Base-by-base conservation (phyloP, 2,888 invertebrate species). In the Andricus quercusramuli region DNA sequence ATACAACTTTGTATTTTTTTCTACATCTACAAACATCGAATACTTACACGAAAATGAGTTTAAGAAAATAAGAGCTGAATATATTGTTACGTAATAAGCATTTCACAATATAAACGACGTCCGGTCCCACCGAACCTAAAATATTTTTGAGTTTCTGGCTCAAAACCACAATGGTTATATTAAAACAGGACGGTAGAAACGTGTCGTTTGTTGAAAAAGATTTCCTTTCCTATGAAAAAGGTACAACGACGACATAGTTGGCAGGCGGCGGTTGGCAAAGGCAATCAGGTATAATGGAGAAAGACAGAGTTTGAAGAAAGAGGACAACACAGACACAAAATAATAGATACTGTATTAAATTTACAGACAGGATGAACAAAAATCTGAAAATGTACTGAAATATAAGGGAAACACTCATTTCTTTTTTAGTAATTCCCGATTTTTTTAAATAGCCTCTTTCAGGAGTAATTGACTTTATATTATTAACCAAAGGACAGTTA, bases 181-280 rank as follows among this genome's bases (percentile, higher is more conserved):
- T 32, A 32, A 37, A 74, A 56, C n/a, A 74, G 56, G 32, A 29
- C 29, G 51, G 47, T 51, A 37, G 56, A 59, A 15, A 59, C n/a
- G 13, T 56, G 74, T 74, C 74, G 37, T 32, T 74, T 74, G 37
- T 74, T 51, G 32, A 74, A 74, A 74, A 74, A 56, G 13, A n/a
- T 32, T 74, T 74, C 32, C 29, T n/a, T n/a, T 77, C 67, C 76
- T 64, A 65, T 59, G 82, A 83, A 84, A 83, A 81, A 85, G 83
- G 82, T 84, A 83, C 80, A 85, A 85, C 80, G 83, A 85, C 80
- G 86, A 83, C 80, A 83, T 82, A 81, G 56, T 83, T 85, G 79
- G 82, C 83, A 80, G 80, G 85, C 86, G 84, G 83, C 80, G 80
- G 25, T 85, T 64, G 84, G 83, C 80, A 81, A 25, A 85, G 84